phyloP scores from a whole-genome alignment of 2,113 vertebrate species.

The Mus pahari region DNA sequence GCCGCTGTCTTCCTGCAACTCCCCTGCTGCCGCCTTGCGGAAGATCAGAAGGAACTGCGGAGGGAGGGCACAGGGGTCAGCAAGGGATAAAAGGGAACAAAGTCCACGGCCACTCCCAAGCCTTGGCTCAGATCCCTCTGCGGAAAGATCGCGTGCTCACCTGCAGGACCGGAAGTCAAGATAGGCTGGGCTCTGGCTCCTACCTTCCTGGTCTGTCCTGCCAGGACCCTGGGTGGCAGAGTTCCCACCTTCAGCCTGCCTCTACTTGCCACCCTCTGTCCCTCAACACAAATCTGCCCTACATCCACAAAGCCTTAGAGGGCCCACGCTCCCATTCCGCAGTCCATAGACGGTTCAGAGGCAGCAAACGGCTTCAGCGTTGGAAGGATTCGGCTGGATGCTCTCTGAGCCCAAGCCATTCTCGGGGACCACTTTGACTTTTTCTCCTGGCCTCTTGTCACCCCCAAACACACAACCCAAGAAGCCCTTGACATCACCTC shows the following conservation, averaged over 20 bases:
- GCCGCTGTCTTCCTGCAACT: constrained; percentile 95
- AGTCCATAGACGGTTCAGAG: not conserved
- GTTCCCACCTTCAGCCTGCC: not conserved
- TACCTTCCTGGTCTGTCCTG: not conserved
- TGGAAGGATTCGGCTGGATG: not conserved
- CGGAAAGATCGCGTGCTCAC: not conserved
- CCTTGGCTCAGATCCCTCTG: not conserved
- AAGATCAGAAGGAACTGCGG: constrained; percentile 96
- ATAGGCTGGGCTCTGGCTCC: not conserved
- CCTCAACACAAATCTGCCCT: accelerated
- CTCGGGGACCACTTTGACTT: accelerated
- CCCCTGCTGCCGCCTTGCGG: constrained; percentile 95
- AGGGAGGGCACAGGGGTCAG: accelerated
- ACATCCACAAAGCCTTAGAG: not conserved
- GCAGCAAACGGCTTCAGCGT: not conserved
- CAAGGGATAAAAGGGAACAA: accelerated
- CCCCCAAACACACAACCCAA: too few relatives aligned
- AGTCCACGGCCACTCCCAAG: not conserved
- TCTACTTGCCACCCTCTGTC: not conserved
- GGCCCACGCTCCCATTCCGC: not conserved
- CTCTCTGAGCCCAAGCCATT: not conserved
- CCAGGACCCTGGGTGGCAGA: not conserved
- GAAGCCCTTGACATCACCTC: not conserved
- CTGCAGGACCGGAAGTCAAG: not conserved
- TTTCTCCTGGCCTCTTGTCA: not conserved